Base-by-base conservation (phyloP, 2,888 invertebrate species). In the Drosophila nigricruria region DNA sequence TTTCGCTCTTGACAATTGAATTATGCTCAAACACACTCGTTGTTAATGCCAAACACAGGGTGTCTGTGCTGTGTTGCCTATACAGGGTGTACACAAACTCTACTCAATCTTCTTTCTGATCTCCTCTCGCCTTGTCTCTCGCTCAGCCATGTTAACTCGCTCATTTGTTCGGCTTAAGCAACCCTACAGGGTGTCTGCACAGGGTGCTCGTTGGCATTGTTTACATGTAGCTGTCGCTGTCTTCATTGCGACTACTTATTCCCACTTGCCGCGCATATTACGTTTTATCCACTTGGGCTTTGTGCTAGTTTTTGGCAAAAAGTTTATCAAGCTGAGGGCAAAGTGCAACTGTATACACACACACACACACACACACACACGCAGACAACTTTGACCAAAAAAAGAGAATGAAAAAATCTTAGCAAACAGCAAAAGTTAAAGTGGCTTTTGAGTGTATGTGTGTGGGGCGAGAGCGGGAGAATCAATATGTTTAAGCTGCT, bases 401-500 rank as follows among this genome's bases (percentile, higher is more conserved):
- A 64, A 58, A 64, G 54, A 10, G 9, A 45, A 66, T 16, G 27
- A 58, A 72, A 82, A 82, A 88, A 86, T 88, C 88, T 84, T 69
- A 58, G 73, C 82, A 82, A 83, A 78, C 70, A 81, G 73, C 66
- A 79, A 88, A 88, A 88, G 83, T 84, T 84, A 66, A 84, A 88
- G 88, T 81, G 86, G 61, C 62, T 57, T 76, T 68, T 56, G 50
- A 74, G 66, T 77, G 40, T 62, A 32, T 57, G 47, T 65, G 47
- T 60, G 34, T 60, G 9, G 30, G 6, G 18, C n/a, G 49, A 18
- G 49, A 18, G 49, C 12, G 18, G 14, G 50, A 47, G 68, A 81
- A 82, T 84, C 88, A 80, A 84, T 84, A 88, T 84, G 76, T 74
- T 80, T 88, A 82, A 82, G 78, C 78, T 77, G 76, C 52, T 66